Evolutionary conservation across 92 coral and sea anemone genomes (phyloP), one percentile per base, ranked within the genome.

Genomic region (Heteractis magnifica): DNA sequence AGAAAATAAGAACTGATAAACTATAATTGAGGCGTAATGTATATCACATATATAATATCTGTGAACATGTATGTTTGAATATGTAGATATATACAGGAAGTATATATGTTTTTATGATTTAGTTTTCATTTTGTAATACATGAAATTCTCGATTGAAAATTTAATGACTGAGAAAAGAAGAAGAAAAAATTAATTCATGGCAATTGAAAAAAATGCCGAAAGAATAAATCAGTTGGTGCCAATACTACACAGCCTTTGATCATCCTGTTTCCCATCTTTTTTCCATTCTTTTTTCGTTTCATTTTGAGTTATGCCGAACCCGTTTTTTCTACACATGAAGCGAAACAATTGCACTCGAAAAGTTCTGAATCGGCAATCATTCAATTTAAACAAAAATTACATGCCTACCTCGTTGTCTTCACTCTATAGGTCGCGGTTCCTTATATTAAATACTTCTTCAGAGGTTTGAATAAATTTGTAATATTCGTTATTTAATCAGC

Each of bases 81-180:
- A 65, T 26, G 6, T n/a, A 26, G 4, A 48, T 8, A 68, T 8
- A 68, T 8, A 68, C 4, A 68, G 11, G 15, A 4, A 68, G 49
- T 2, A 23, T 6, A 23, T 68, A 68, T 26, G 1, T 5, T 0
- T 0, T 62, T n/a, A 5, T 8, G 23, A 0, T 62, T 13, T 9
- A 55, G 23, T 80, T 59, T 21, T 65, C 48, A 20, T 51, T 65
- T 64, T 64, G 51, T 62, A 10, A 16, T 79, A 49, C n/a, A 4
- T 7, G 59, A 9, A 21, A 23, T 56, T 23, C 18, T 14, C 1
- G 34, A 19, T 56, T 68, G 84, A 81, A 70, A 68, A 81, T 81
- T 81, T 81, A 81, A 81, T 70, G 26, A 26, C 26, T 26, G 77
- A 81, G 56, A 49, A 81, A n/a, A 20, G 48, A 51, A 81, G 51